Evolutionary conservation across 2,888 invertebrate species (phyloP).

Genomic region (Dexiosoma caninum): DNA sequence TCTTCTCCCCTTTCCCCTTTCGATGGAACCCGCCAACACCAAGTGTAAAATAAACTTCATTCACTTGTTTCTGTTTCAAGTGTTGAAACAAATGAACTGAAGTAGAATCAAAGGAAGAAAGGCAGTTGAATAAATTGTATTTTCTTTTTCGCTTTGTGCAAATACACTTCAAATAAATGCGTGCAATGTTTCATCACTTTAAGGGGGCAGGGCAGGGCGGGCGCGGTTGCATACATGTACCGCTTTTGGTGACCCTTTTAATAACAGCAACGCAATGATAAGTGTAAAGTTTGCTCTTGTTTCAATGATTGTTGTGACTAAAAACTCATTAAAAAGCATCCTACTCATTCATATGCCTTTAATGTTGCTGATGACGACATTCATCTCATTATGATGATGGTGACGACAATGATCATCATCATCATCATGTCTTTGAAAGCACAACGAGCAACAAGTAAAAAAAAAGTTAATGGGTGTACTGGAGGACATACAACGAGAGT

Average conservation of each 20-base stretch:
- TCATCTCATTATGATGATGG: not conserved
- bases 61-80: slow-evolving; percentile 37
- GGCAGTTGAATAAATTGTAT: not conserved
- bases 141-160: not conserved
- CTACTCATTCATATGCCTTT: slow-evolving; percentile 42
- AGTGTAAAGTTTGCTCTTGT: slow-evolving; percentile 60
- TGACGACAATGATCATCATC: not conserved
- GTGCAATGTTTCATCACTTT: not conserved
- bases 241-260: slow-evolving; percentile 42
- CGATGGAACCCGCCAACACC: not conserved
- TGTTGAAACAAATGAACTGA: not conserved
- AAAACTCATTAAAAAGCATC: slow-evolving; percentile 59
- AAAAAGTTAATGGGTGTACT: not conserved
- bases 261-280: slow-evolving; percentile 34
- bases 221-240: not conserved
- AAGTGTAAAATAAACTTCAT: slow-evolving; percentile 59
- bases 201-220: not conserved
- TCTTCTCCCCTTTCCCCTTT: not conserved
- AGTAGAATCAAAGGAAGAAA: not conserved
- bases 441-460: not conserved
- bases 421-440: not conserved
- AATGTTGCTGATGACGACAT: slow-evolving; percentile 19
- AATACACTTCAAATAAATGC: not conserved
- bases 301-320: slow-evolving; percentile 59
- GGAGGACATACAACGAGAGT: not conserved